phyloP scores from a whole-genome alignment of 2,888 invertebrate species.

The Epinotia nisella region DNA sequence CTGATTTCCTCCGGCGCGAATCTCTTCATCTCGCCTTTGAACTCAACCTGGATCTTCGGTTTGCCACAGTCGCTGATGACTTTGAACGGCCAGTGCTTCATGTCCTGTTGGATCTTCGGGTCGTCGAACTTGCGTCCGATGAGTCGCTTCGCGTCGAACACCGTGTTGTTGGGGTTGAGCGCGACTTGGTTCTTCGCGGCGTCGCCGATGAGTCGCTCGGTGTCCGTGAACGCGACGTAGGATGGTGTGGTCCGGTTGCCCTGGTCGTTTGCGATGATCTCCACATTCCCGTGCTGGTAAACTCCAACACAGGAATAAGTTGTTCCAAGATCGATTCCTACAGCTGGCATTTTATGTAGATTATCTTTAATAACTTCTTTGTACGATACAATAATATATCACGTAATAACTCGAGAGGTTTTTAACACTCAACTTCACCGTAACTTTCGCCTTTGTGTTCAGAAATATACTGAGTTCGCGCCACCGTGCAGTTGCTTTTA shows the following conservation, averaged over 20 bases:
- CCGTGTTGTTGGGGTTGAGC: conserved; percentile 87
- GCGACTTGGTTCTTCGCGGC: conserved; percentile 88
- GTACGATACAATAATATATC: conserved; percentile 29
- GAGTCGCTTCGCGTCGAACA: conserved; percentile 89
- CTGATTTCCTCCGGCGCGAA: conserved; percentile 87
- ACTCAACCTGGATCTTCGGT: conserved; percentile 86
- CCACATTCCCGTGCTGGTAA: conserved; percentile 88
- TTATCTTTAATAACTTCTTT: conserved; percentile 39
- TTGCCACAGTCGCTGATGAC: conserved; percentile 85
- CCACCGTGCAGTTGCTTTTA: conserved; percentile 43
- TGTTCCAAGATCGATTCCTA: conserved; percentile 82
- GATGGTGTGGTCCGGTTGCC: conserved; percentile 92
- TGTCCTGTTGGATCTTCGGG: conserved; percentile 87
- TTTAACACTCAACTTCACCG: conserved; percentile 28
- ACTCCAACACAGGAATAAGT: conserved; percentile 90
- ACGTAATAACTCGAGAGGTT: conserved; percentile 36
- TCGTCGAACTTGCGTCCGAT: conserved; percentile 91
- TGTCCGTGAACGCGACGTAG: conserved; percentile 88
- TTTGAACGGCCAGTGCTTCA: conserved; percentile 91
- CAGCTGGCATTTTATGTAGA: conserved; percentile 49
- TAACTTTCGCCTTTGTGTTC: conserved; percentile 44
- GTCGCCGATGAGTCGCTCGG: conserved; percentile 84
- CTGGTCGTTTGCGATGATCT: conserved; percentile 91
- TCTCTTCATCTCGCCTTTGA: conserved; percentile 83
- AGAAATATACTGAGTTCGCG: conserved; percentile 46